A percentile compares a stretch with the other conserved stretches of the same genome.
Evolutionary conservation across 2,113 vertebrate species (phyloP).

Genomic region (Brachypodius melanocephalos): DNA sequence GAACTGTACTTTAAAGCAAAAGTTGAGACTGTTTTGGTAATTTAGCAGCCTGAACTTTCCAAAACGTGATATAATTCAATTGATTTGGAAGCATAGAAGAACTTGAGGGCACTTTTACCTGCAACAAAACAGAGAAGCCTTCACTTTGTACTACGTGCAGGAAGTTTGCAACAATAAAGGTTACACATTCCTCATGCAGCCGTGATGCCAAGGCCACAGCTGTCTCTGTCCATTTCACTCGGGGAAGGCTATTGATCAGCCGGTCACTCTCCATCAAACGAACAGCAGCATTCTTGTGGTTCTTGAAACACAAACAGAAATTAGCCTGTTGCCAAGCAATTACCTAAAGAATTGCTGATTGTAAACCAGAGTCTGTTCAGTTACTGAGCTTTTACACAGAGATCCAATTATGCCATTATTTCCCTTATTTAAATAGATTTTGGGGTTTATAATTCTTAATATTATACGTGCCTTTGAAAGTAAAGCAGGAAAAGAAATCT

Average conservation of each 20-base stretch:
- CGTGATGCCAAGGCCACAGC: conserved; percentile 77
- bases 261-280: conserved; percentile 86
- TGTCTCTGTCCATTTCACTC: conserved; percentile 89
- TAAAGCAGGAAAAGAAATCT: background rate
- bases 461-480: background rate
- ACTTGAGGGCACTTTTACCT: conserved; percentile 73
- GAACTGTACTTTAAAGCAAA: background rate
- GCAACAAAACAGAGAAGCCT: conserved; percentile 81
- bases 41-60: background rate
- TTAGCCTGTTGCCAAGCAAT: conserved; percentile 14
- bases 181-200: conserved; percentile 84
- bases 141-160: conserved; percentile 76
- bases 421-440: background rate
- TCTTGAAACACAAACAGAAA: conserved; percentile 73
- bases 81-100: background rate
- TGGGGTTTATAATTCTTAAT: background rate
- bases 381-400: background rate
- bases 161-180: conserved; percentile 81
- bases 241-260: conserved; percentile 84
- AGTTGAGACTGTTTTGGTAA: background rate
- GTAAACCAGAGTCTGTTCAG: background rate
- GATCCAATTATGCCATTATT: background rate
- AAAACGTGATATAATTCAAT: background rate
- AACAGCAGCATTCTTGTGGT: conserved; percentile 80
- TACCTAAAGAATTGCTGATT: background rate